These are phyloP conservation scores for Dipodomys merriami DNA, from an alignment of 2,113 vertebrate species.

Conservation along the genomic window DNA sequence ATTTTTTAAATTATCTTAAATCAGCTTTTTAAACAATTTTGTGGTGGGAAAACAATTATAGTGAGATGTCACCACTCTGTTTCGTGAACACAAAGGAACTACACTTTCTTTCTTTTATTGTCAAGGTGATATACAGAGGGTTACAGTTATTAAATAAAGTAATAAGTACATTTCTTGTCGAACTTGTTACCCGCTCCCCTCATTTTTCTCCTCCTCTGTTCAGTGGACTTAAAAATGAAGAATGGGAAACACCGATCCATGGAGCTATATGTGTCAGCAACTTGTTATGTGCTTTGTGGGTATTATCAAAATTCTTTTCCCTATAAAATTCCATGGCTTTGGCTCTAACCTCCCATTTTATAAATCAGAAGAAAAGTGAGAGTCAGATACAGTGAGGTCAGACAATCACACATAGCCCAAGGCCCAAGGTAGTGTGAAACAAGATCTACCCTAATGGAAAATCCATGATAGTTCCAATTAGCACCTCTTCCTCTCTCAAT, in stretches of 20 bases:
- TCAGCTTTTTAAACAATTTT: not conserved
- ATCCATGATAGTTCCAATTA: not conserved
- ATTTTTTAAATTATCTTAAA: not conserved
- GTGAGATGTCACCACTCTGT: not conserved
- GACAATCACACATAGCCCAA: accelerated
- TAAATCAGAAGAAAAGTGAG: not conserved
- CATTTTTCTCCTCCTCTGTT: not conserved
- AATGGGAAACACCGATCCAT: not conserved
- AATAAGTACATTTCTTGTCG: no score
- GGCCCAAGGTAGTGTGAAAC: accelerated
- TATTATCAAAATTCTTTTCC: not conserved
- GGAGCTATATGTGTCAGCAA: not conserved
- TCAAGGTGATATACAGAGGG: no score
- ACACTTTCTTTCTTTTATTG: no score
- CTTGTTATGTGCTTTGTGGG: not conserved
- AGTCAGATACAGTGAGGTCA: not conserved
- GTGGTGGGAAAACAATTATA: not conserved
- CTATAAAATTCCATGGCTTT: not conserved
- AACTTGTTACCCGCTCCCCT: no score
- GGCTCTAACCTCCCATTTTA: not conserved
- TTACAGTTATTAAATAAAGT: no score
- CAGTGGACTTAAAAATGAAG: not conserved
- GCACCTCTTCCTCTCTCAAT: not conserved
- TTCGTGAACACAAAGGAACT: not conserved
- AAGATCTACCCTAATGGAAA: not conserved